Percentiles rank a stretch among this genome's conserved stretches.
phyloP scores from a whole-genome alignment of 2,113 vertebrate genomes.

The Seriola dumerili region DNA sequence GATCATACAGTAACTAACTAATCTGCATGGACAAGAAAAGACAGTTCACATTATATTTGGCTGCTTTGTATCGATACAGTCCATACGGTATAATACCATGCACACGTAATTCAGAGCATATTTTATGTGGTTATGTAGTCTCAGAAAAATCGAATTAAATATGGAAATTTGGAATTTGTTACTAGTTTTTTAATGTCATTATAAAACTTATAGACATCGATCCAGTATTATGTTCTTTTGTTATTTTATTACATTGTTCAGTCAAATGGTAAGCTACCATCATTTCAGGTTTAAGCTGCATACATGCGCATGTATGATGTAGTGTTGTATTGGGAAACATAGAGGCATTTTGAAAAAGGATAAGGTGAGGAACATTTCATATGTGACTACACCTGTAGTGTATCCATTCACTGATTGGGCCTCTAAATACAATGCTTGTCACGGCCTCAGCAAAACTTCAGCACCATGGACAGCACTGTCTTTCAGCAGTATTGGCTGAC shows the following conservation, averaged over 20 bases:
- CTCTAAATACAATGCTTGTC: background rate
- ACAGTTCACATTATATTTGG: background rate
- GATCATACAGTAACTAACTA: background rate
- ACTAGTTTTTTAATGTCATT: background rate
- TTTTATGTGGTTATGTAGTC: background rate
- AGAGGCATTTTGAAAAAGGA: too few species aligned
- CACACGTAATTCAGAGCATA: background rate
- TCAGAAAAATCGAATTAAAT: background rate
- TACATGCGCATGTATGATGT: too few species aligned
- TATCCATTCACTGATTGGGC: background rate
- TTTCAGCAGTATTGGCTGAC: slow-evolving; percentile 23
- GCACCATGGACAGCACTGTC: slow-evolving; percentile 59
- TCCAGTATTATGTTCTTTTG: background rate
- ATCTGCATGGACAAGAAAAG: background rate
- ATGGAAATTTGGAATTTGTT: background rate
- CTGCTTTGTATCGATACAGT: background rate
- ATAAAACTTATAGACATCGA: background rate
- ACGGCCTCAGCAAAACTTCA: slow-evolving; percentile 37
- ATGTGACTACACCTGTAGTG: slow-evolving; percentile 6
- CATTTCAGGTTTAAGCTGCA: too few species aligned
- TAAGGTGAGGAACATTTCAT: background rate
- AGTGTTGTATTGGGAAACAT: too few species aligned
- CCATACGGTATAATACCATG: background rate
- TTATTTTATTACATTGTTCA: background rate
- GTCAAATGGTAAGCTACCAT: background rate